These are phyloP conservation scores for Leptonema lineaticorne DNA, from an alignment of 1,140 invertebrate species.

Conservation along the genomic window DNA sequence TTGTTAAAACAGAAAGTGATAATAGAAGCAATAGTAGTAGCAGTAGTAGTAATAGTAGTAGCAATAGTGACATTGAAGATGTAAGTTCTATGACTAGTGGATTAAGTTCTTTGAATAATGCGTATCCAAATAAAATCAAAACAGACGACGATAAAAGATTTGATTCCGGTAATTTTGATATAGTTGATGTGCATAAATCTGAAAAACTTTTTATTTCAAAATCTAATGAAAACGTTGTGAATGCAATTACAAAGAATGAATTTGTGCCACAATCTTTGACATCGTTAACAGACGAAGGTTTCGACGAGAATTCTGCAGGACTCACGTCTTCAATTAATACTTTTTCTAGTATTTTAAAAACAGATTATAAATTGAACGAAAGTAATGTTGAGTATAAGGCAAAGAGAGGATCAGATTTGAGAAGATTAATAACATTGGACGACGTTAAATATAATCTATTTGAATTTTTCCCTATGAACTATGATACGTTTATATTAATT, in stretches of 20 bases:
- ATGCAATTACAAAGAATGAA: slow-evolving; percentile 2
- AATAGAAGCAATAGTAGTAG: too few species aligned
- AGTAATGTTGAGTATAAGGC: background rate
- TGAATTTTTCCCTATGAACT: slow-evolving; percentile 72
- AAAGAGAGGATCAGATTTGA: slow-evolving; percentile 64
- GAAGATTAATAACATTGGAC: slow-evolving; percentile 75
- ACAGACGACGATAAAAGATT: slow-evolving; percentile 64
- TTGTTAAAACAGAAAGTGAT: too few species aligned
- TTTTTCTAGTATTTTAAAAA: background rate
- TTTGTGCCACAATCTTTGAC: slow-evolving; percentile 46
- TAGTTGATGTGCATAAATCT: slow-evolving; percentile 39
- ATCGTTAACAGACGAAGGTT: slow-evolving; percentile 66
- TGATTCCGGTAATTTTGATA: slow-evolving; percentile 67
- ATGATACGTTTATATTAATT: slow-evolving; percentile 73
- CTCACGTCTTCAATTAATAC: slow-evolving; percentile 39
- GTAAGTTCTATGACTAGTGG: slow-evolving; percentile 1
- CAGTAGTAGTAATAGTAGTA: too few species aligned
- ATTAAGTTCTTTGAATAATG: slow-evolving; percentile 5
- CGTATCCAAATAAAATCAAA: slow-evolving; percentile 41
- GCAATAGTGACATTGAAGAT: slow-evolving; percentile 25
- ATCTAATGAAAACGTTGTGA: background rate
- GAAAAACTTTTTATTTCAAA: slow-evolving; percentile 28
- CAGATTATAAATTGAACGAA: background rate
- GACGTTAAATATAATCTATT: slow-evolving; percentile 66
- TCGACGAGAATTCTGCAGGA: slow-evolving; percentile 59